phyloP scores from a whole-genome alignment of 2,888 invertebrate genomes.

The Germaria angustata region DNA sequence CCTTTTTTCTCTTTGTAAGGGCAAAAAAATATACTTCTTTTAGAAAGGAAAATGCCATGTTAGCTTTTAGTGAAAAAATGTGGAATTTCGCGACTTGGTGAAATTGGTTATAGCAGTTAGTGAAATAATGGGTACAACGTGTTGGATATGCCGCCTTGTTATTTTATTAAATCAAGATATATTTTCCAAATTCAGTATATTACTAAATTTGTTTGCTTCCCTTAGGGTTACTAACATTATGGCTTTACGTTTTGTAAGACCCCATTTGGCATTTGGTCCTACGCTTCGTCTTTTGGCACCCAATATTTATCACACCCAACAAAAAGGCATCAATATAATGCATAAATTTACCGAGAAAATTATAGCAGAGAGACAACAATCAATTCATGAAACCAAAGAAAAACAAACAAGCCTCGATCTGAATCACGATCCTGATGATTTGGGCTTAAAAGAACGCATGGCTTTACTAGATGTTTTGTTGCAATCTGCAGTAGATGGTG shows the following conservation, averaged over 20 bases:
- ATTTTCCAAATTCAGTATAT: no score
- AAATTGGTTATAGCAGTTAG: no score
- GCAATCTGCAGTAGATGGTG: constrained; percentile 81
- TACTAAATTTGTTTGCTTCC: no score
- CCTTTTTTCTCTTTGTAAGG: no score
- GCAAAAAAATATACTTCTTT: no score
- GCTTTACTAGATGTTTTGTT: constrained; percentile 85
- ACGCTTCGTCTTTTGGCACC: constrained; percentile 40
- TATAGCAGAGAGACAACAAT: constrained; percentile 58
- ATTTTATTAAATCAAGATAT: no score
- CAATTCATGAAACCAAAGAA: constrained; percentile 1
- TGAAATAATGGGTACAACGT: no score
- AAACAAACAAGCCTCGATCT: neutral
- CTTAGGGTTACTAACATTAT: constrained; percentile 64
- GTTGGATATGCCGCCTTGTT: no score
- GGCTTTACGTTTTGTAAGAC: constrained; percentile 63
- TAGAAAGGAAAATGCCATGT: no score
- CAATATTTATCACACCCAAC: constrained; percentile 25
- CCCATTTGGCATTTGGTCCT: constrained; percentile 25
- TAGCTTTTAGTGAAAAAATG: no score
- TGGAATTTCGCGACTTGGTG: no score
- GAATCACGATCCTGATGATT: constrained; percentile 6
- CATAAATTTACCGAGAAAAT: constrained; percentile 67
- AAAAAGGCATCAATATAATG: constrained; percentile 54
- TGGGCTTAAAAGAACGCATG: constrained; percentile 82